These are phyloP conservation scores for Catamblyrhynchus diadema DNA, from an alignment of 2,797 vertebrate species.

Conservation along the genomic window DNA sequence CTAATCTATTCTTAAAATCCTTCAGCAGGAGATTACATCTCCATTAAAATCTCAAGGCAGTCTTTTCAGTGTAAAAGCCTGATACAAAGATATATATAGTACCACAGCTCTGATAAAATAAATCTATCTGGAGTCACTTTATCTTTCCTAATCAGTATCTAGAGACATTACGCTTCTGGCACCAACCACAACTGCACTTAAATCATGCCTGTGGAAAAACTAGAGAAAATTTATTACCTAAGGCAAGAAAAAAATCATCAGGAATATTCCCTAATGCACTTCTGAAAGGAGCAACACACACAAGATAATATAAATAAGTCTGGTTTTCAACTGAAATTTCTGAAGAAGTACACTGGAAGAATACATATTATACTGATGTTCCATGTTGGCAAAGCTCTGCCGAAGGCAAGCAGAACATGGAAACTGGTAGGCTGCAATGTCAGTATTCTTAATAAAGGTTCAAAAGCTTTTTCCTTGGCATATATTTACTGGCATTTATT, in stretches of 20 bases:
- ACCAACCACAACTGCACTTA: not conserved
- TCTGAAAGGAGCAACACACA: not conserved
- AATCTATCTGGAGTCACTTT: not conserved
- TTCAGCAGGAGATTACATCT: not conserved
- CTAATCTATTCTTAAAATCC: conserved; percentile 13
- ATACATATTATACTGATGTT: not conserved
- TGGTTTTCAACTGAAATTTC: not conserved
- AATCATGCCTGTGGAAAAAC: not conserved
- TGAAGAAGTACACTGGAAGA: not conserved
- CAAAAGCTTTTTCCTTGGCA: not conserved
- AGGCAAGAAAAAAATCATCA: not conserved
- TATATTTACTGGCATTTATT: not conserved
- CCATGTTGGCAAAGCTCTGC: not conserved
- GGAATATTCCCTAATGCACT: not conserved
- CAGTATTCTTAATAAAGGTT: not conserved
- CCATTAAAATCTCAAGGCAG: not conserved
- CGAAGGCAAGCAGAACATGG: not conserved
- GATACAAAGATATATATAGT: not conserved
- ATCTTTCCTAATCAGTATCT: not conserved
- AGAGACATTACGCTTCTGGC: not conserved
- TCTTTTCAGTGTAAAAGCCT: not conserved
- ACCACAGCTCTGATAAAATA: not conserved
- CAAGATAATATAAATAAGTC: not conserved
- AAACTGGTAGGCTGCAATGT: not conserved
- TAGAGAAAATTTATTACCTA: not conserved